Evolutionary conservation across 2,888 invertebrate species (phyloP), one percentile per base, ranked within the genome.

Genomic region (Sinelater perroti): DNA sequence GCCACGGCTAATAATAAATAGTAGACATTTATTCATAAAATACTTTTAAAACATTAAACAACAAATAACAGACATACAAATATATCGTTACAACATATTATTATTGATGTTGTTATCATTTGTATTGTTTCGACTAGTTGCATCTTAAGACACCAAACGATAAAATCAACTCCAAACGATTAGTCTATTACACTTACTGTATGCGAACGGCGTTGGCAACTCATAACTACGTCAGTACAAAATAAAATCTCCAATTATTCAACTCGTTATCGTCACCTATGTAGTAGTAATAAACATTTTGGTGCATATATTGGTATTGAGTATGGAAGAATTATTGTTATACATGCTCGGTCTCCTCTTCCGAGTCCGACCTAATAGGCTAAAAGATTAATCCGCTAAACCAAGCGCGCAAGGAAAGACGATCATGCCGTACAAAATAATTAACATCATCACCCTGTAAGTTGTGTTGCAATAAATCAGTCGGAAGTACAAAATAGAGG

Each of bases 41-140:
- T 58, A 54, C 31, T 53, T 36, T 58, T 49, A 58, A 58, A 58
- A 51, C 38, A 30, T 57, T 58, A 54, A 53, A 58, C 49, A 58
- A 58, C 58, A 53, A 57, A 47, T 52, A 58, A 54, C 58, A 58
- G 53, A 58, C 49, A 44, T 49, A 58, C 40, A 57, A 57, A 57
- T 57, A 52, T 57, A 52, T 52, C 20, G 7, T 46, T 33, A 47
- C 26, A 36, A 20, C 13, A 20, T 40, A 13, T 24, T 35, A 35
- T 28, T 28, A 28, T 28, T 28, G 5, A 6, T 24, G 7, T 24
- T 28, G 10, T 28, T 28, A 28, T 28, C 10, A 28, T 42, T 46
- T n/a, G n/a, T n/a, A 40, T 40, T 21, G 33, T 49, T 40, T 38
- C 20, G 26, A 18, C 52, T 57, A 57, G 28, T 57, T 57, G 52